Evolutionary conservation across 23 tunicate genomes (phyloP), one percentile per base, ranked within the genome.

Genomic region (Phallusia fumigata): DNA sequence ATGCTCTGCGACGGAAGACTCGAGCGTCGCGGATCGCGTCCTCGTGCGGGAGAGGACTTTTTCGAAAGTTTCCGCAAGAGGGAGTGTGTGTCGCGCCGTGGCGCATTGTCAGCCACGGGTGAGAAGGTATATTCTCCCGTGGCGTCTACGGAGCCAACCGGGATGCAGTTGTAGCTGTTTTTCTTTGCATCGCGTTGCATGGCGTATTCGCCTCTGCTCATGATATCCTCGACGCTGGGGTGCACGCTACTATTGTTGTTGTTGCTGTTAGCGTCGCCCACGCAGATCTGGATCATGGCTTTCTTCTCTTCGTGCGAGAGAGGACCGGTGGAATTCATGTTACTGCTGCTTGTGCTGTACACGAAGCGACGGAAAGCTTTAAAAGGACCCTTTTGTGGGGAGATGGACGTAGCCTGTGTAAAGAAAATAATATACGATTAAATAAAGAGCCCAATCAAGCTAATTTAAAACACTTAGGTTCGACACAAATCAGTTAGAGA

Each of bases 1-100:
- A 45, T 90, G 82, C 86, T 83, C 32, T 91, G 86, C 24, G 86
- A 31, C 0, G 96, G 96, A 11, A 91, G 80, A 53, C 96, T 91
- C 49, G 73, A 81, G 32, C 96, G 77, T 47, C 96, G 79, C 18
- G 78, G 53, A 34, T 49, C 64, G 31, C 69, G 36, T 33, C 90
- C 49, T 33, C 90, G 31, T 3, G 69, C 16, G 44, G 78, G 32
- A 0, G 83, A 69, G 16, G 89, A 78, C 65, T 81, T 86, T 79
- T 74, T 69, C n/a, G 96, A 91, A 35, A 91, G 86, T 52, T 90
- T 69, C 58, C 96, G 69, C 75, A 91, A 65, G 8, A 91, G 72
- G 0, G 96, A 82, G 77, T 85, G 86, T 12, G 80, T 85, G 35
- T 80, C 74, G 35, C 74, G 81, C 36, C 65, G 72, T 12, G 88